phyloP scores from a whole-genome alignment of 2,113 vertebrate genomes.

The Prunella fulvescens region DNA sequence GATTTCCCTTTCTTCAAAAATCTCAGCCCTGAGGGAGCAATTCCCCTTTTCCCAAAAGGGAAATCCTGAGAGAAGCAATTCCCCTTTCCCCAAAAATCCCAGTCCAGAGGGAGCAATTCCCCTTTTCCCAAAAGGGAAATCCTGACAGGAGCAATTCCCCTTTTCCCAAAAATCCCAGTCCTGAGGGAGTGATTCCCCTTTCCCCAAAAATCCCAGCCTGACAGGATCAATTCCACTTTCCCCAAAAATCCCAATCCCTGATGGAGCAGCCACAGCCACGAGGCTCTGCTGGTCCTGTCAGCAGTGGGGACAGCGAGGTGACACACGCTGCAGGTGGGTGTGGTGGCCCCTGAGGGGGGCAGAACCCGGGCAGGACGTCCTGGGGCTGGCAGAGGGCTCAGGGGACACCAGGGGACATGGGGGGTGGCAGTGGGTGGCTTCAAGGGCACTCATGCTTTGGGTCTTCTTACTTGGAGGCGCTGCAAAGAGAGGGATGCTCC shows the following conservation, averaged over 20 bases:
- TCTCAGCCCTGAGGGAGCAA: rapidly evolving
- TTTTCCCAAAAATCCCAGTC: neutral
- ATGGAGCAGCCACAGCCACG: rapidly evolving
- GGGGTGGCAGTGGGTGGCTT: neutral
- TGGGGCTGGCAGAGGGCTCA: neutral
- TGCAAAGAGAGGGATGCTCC: conserved; percentile 33
- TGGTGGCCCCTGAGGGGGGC: neutral
- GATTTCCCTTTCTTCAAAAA: neutral
- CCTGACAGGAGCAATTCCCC: neutral
- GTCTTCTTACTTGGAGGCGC: conserved; percentile 63
- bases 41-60: neutral
- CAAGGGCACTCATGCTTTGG: neutral
- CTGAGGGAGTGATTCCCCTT: rapidly evolving
- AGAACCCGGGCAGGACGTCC: neutral
- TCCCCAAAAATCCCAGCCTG: rapidly evolving
- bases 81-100: neutral
- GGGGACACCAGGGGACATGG: neutral
- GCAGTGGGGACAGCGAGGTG: neutral
- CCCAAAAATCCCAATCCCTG: neutral
- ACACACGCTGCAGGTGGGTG: neutral
- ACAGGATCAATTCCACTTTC: rapidly evolving
- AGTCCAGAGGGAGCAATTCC: rapidly evolving
- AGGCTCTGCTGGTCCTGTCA: neutral
- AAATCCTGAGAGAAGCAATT: too few species aligned
- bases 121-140: neutral